Conservation (phyloP, 2,888 invertebrate genomes). For the Meandrusa payeni region DNA sequence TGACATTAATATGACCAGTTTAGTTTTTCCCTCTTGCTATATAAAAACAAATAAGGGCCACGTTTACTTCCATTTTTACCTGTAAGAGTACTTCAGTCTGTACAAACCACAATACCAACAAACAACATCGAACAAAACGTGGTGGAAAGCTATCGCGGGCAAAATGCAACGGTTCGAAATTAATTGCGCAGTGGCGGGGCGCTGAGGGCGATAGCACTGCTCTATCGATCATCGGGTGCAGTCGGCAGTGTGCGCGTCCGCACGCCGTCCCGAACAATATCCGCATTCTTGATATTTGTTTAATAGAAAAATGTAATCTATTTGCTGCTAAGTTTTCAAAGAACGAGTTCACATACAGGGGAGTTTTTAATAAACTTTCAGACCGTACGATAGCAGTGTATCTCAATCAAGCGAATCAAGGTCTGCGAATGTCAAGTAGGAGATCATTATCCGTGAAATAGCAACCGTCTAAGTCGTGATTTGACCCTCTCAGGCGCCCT, state of each 20-base stretch:
- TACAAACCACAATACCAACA: conserved; percentile 1
- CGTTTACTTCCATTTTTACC: too few relatives aligned
- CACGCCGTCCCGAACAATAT: conserved; percentile 15
- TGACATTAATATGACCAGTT: too few relatives aligned
- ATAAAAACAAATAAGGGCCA: too few relatives aligned
- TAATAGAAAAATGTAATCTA: conserved; percentile 14
- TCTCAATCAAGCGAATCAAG: too few relatives aligned
- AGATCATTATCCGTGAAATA: too few relatives aligned
- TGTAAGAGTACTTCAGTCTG: too few relatives aligned
- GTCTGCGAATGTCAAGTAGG: too few relatives aligned
- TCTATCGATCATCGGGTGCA: conserved; percentile 29
- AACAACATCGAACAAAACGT: conserved; percentile 21
- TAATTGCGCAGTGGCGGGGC: conserved; percentile 26
- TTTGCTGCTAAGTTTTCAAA: conserved; percentile 1
- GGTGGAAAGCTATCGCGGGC: conserved; percentile 25
- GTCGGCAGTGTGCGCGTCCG: conserved; percentile 15
- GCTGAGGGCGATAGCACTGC: conserved; percentile 25
- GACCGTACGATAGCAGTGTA: too few relatives aligned
- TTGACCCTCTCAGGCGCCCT: too few relatives aligned
- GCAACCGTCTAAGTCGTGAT: too few relatives aligned
- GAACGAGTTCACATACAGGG: background rate
- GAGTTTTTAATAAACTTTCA: too few relatives aligned
- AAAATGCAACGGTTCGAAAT: conserved; percentile 26
- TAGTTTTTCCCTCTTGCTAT: too few relatives aligned
- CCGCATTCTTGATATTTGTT: conserved; percentile 20